Evolutionary conservation across 2,888 invertebrate species (phyloP), one percentile per base, ranked within the genome.

Genomic region (Metalampra italica): DNA sequence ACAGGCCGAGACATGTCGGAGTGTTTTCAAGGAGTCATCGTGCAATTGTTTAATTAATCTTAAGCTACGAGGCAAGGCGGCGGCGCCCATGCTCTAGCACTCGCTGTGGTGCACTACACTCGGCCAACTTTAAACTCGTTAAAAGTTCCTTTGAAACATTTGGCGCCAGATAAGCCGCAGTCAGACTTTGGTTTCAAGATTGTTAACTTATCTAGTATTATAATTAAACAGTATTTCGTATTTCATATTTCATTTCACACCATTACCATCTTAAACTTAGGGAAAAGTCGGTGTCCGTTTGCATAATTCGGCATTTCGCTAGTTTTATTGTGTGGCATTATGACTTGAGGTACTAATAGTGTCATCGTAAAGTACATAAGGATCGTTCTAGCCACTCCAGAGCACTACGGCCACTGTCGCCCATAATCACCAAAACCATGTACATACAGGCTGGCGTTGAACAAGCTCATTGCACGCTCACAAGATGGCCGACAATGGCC

Each of bases 41-140:
- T 80, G 85, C 88, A 83, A 88, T 87, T 88, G 88, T 89, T 88
- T 89, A 89, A 89, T 89, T 89, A 89, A 88, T 89, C 87, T 87
- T 79, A 79, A 80, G 81, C 79, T 72, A 71, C 71, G 77, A 73
- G 5, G 22, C 22, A 22, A 78, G 79, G 75, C 75, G 79, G 75
- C 75, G 80, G 76, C 79, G 78, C 74, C 78, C 66, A 60, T 61
- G 60, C 68, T 61, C 57, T 57, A 45, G 49, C 63, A 61, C 34
- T 29, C 29, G 32, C 14, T 32, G 40, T 32, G 79, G 80, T 84
- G 85, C 86, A 88, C 79, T 87, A 84, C 84, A 85, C 85, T 87
- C 71, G 79, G 81, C 75, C 79, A 85, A 87, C 86, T 88, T 87
- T 87, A 83, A 88, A 89, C 88, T 88, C 87, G 88, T 89, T 89